These are phyloP conservation scores for Steatornis caripensis DNA, from an alignment of 2,113 vertebrate species.

Conservation along the genomic window DNA sequence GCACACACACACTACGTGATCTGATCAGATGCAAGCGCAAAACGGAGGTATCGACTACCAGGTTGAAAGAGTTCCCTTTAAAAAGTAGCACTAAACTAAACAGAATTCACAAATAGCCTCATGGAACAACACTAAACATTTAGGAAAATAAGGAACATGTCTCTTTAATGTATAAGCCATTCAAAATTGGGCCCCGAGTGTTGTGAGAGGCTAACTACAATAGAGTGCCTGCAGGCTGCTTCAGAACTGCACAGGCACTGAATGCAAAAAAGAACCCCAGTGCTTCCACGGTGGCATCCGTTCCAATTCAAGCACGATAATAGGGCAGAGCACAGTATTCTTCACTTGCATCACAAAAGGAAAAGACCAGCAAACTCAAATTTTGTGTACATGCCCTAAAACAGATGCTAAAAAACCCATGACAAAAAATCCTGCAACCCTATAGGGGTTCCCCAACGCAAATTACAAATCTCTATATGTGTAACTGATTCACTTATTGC, in stretches of 20 bases:
- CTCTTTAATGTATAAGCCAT: slow-evolving; percentile 37
- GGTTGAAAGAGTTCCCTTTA: background rate
- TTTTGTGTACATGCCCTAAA: background rate
- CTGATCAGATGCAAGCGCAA: fast-evolving
- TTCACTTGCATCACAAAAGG: slow-evolving; percentile 47
- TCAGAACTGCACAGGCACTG: slow-evolving; percentile 53
- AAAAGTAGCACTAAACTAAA: background rate
- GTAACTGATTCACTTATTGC: background rate
- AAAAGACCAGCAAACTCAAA: slow-evolving; percentile 1
- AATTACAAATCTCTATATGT: background rate
- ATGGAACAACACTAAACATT: background rate
- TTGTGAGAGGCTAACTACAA: slow-evolving; percentile 18
- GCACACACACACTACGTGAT: fast-evolving
- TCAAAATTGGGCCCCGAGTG: slow-evolving; percentile 52
- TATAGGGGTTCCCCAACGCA: background rate
- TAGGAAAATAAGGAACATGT: slow-evolving; percentile 36
- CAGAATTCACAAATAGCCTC: background rate
- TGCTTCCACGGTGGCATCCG: slow-evolving; percentile 17
- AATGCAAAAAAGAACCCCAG: slow-evolving; percentile 55
- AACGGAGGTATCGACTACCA: background rate
- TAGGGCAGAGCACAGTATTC: slow-evolving; percentile 34
- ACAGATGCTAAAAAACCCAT: background rate
- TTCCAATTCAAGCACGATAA: slow-evolving; percentile 59
- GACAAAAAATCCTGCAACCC: background rate
- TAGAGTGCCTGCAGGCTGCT: slow-evolving; percentile 54